Conservation (phyloP, 2,797 vertebrate species). For the Cynodonichthys magdalenae region DNA sequence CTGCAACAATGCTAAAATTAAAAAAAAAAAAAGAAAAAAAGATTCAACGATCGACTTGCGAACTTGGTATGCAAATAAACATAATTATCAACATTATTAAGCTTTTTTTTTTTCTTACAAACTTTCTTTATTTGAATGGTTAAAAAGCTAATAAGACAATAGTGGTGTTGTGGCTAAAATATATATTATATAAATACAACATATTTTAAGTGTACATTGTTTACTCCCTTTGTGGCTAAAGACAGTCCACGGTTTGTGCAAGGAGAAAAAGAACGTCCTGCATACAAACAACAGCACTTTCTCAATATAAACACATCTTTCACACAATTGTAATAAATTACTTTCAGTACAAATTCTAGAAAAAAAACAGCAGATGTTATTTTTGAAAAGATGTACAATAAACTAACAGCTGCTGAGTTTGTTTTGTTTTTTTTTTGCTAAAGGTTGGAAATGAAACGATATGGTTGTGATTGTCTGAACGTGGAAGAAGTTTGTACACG, state of each 20-base stretch:
- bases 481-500: conserved; percentile 20
- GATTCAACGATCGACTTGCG: conserved; percentile 25
- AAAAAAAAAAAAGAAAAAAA: conserved; percentile 26
- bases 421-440: conserved; percentile 17
- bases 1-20: conserved; percentile 34
- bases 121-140: conserved; percentile 74
- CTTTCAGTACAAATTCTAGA: conserved; percentile 59
- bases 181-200: conserved; percentile 85
- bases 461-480: conserved; percentile 72
- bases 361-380: conserved; percentile 41
- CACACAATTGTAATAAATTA: conserved; percentile 80
- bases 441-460: conserved; percentile 31
- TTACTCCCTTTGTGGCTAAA: conserved; percentile 70
- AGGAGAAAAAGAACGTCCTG: conserved; percentile 52
- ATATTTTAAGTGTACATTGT: conserved; percentile 58
- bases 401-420: conserved; percentile 34
- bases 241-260: conserved; percentile 62
- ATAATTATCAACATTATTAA: conserved; percentile 33
- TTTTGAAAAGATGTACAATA: conserved; percentile 20
- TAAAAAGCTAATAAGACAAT: conserved; percentile 82
- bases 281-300: conserved; percentile 50
- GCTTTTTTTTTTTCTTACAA: conserved; percentile 50
- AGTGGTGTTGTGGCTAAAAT: conserved; percentile 85
- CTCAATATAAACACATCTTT: conserved; percentile 54
- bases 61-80: conserved; percentile 36